Base-by-base conservation (phyloP, 2,113 vertebrate species). In the Desmodus rotundus region DNA sequence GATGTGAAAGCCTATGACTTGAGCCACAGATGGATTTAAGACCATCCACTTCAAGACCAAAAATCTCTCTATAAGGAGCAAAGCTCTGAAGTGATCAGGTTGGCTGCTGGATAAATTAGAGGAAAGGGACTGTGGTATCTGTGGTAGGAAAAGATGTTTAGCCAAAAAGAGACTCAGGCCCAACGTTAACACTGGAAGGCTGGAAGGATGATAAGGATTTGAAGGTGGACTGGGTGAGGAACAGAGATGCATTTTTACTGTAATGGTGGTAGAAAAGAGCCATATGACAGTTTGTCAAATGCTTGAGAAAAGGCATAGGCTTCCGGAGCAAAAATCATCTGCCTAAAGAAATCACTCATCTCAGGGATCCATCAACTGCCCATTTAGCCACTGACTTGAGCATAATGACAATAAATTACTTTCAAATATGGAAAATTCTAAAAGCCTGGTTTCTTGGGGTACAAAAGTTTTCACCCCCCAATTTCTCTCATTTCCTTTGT, bases 341-440 rank as follows among this genome's bases (percentile, higher is more conserved):
- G 84, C 65, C 73, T 83, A 81, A 83, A 80, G 74, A 94, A 96
- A 89, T 74, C 88, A 82, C 76, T 98, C 63, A 93, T 50, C 22
- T 54, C 52, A 77, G 58, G 58, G 74, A 92, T n/a, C 93, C 20
- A 61, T 85, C 72, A 94, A 87, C 68, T 94, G 65, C 54, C 89
- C 72, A 91, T 84, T 94, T 96, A 96, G 80, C 43, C 89, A 72
- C 41, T 52, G 61, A 90, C 28, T 45, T 56, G 56, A 77, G 33
- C 58, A 52, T 87, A 56, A 12, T 90, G 63, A 93, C 16, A 95
- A 89, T 83, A 87, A 94, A 89, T 91, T 87, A 95, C 63, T 86
- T 93, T 83, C 87, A 89, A 89, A 89, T 84, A 83, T 22, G 43
- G 52, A 91, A 78, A 91, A 58, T 88, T 80, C 68, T 22, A 33